phyloP scores from a whole-genome alignment of 2,797 vertebrate species.

The Furcifer pardalis region DNA sequence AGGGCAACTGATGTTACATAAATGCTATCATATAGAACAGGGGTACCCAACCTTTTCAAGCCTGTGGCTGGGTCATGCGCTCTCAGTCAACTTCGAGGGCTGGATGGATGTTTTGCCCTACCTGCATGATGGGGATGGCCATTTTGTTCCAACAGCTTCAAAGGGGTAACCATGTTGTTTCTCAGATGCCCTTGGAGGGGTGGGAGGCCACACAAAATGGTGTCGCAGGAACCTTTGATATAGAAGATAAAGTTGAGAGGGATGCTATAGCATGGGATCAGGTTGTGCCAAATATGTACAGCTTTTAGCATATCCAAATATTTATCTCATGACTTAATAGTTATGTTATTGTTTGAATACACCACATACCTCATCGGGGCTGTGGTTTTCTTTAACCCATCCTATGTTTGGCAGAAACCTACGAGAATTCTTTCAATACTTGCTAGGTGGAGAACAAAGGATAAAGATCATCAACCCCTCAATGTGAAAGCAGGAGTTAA shows the following conservation, averaged over 20 bases:
- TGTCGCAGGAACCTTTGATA: neutral
- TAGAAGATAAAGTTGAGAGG: neutral
- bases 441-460: slow-evolving; percentile 34
- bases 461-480: slow-evolving; percentile 26
- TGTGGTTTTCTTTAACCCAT: neutral
- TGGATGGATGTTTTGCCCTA: too few species aligned
- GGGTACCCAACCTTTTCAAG: too few species aligned
- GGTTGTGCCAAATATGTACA: neutral
- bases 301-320: neutral
- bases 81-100: too few species aligned
- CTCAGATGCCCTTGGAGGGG: too few species aligned
- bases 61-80: too few species aligned
- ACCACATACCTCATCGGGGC: neutral
- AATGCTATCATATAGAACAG: neutral
- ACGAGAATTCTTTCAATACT: slow-evolving; percentile 40
- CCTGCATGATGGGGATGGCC: too few species aligned
- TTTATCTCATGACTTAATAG: slow-evolving; percentile 3
- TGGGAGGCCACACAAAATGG: too few species aligned
- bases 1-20: too few species aligned
- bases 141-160: too few species aligned
- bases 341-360: neutral
- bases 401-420: slow-evolving; percentile 1
- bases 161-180: too few species aligned
- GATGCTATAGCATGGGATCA: too few species aligned
- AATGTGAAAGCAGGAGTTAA: slow-evolving; percentile 35